Evolutionary conservation across 2,888 invertebrate genomes (phyloP).

Genomic region (Torymus auratus): DNA sequence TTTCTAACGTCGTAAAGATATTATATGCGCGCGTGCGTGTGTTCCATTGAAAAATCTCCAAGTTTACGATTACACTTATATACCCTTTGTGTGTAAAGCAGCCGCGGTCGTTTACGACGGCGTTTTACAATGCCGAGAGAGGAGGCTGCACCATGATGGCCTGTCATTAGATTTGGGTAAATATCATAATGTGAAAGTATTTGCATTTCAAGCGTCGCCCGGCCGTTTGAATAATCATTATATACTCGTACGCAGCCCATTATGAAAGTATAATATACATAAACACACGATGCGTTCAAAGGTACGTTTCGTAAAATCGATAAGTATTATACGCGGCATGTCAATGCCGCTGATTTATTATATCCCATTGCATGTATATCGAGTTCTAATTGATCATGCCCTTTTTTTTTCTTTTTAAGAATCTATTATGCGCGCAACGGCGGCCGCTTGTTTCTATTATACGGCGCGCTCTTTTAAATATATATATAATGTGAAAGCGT

Average conservation of each 20-base stretch:
- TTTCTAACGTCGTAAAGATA: too few relatives aligned
- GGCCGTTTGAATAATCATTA: constrained; percentile 21
- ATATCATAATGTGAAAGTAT: constrained; percentile 49
- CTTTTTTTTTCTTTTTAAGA: too few relatives aligned
- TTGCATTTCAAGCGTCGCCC: constrained; percentile 35
- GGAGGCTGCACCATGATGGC: not conserved
- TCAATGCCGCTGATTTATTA: not conserved
- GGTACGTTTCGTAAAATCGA: not conserved
- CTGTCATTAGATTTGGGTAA: constrained; percentile 46
- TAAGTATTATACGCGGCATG: too few relatives aligned
- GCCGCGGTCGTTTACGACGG: constrained; percentile 15
- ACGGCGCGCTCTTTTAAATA: too few relatives aligned
- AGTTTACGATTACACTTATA: constrained; percentile 7
- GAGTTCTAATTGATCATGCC: too few relatives aligned
- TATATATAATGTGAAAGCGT: too few relatives aligned
- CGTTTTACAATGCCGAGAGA: constrained; percentile 42
- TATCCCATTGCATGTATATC: too few relatives aligned
- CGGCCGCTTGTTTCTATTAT: too few relatives aligned
- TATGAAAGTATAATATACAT: constrained; percentile 10
- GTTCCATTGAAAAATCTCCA: constrained; percentile 1
- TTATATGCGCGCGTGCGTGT: too few relatives aligned
- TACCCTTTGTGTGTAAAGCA: constrained; percentile 15
- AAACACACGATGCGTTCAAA: constrained; percentile 18
- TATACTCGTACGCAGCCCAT: not conserved
- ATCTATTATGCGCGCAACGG: too few relatives aligned